Conservation (phyloP, 2,888 invertebrate genomes). For the Mythimna albipuncta region DNA sequence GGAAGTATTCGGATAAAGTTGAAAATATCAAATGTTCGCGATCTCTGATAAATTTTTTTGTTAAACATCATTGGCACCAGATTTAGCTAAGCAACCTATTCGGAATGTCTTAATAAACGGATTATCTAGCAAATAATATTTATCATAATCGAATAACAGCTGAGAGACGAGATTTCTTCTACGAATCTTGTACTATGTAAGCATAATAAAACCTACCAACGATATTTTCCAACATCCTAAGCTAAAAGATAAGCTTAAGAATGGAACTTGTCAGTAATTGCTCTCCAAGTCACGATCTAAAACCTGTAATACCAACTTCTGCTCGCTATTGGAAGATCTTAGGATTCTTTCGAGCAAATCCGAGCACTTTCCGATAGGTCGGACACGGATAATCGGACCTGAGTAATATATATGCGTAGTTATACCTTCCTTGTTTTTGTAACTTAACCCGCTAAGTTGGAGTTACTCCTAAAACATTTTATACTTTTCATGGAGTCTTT, state of each 20-base stretch:
- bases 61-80: too few relatives aligned
- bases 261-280: constrained; percentile 29
- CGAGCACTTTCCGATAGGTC: constrained; percentile 30
- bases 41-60: too few relatives aligned
- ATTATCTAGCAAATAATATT: too few relatives aligned
- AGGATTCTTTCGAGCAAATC: constrained; percentile 25
- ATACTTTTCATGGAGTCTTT: too few relatives aligned
- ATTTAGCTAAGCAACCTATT: too few relatives aligned
- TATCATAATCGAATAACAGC: too few relatives aligned
- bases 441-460: constrained; percentile 21
- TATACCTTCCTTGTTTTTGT: not conserved
- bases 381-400: constrained; percentile 21
- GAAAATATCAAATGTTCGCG: too few relatives aligned
- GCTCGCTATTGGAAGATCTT: constrained; percentile 12
- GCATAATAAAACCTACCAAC: not conserved
- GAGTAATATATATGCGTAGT: constrained; percentile 42
- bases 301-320: constrained; percentile 37
- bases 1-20: too few relatives aligned
- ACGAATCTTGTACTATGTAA: too few relatives aligned
- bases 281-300: constrained; percentile 27
- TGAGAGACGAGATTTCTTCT: too few relatives aligned
- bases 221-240: not conserved
- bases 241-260: constrained; percentile 18
- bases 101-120: too few relatives aligned
- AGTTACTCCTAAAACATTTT: constrained; percentile 6